Evolutionary conservation across 2,113 vertebrate species (phyloP).

Genomic region (Oenanthe melanoleuca): DNA sequence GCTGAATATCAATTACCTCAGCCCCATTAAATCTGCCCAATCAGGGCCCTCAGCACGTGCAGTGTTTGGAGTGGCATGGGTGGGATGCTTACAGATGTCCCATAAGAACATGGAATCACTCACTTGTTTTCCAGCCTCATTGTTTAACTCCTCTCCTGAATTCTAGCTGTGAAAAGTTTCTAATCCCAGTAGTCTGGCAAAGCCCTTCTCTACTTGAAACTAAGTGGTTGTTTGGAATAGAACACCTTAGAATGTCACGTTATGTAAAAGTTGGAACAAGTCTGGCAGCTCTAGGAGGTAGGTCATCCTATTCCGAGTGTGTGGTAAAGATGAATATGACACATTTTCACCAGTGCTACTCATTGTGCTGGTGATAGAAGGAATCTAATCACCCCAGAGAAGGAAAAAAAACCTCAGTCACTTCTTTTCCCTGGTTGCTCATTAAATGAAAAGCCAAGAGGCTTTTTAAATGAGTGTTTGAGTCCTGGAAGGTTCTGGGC

Average conservation of each 20-base stretch:
- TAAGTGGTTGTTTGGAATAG: not conserved
- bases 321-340: not conserved
- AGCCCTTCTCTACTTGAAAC: not conserved
- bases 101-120: not conserved
- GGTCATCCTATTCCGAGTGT: not conserved
- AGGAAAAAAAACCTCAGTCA: accelerated
- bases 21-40: not conserved
- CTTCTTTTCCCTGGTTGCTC: not conserved
- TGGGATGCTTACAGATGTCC: not conserved
- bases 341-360: not conserved
- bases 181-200: not conserved
- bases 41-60: accelerated
- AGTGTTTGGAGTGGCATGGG: not conserved
- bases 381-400: not conserved
- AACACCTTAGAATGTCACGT: not conserved
- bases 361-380: not conserved
- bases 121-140: not conserved
- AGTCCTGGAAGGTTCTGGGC: not conserved
- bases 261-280: not conserved
- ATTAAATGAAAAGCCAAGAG: not conserved
- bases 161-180: not conserved
- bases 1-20: not conserved
- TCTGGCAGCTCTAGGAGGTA: not conserved
- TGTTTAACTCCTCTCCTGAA: not conserved
- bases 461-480: not conserved